A percentile compares a stretch with the other conserved stretches of the same genome.
Conservation (phyloP, 2,797 vertebrate species). For the Hydrophis major region DNA sequence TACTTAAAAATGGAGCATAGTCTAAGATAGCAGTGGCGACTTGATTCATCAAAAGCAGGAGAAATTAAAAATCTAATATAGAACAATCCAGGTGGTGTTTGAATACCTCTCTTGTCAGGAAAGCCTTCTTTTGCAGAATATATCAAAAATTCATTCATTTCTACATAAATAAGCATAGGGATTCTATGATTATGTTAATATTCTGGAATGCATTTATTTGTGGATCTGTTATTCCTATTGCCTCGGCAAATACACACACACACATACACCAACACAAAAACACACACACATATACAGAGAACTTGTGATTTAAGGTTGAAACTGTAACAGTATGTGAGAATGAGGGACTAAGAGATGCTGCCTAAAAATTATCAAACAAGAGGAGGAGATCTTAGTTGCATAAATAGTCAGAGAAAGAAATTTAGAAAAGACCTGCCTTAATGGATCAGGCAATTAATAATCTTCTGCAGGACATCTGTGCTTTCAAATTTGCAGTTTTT, state of each 20-base stretch:
- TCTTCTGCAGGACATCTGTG: background rate
- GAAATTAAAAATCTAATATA: background rate
- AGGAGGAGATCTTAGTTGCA: background rate
- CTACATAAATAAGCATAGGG: too few relatives aligned
- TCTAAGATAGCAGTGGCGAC: background rate
- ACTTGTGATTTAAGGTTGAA: background rate
- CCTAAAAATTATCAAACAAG: background rate
- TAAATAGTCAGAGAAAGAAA: background rate
- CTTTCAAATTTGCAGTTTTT: background rate
- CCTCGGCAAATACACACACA: background rate
- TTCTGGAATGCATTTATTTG: background rate
- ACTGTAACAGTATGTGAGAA: background rate
- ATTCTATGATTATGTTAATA: background rate
- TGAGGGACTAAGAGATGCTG: background rate
- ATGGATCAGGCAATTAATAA: background rate
- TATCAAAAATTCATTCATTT: background rate
- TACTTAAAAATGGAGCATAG: background rate
- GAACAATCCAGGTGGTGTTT: background rate
- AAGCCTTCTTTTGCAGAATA: background rate
- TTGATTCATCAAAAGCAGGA: background rate
- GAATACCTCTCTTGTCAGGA: background rate
- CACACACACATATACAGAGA: background rate
- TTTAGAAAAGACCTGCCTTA: background rate
- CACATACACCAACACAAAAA: too few relatives aligned
- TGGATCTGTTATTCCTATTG: background rate